Evolutionary conservation across 2,797 vertebrate genomes (phyloP), one percentile per base, ranked within the genome.

Genomic region (Gadopsis marmoratus): DNA sequence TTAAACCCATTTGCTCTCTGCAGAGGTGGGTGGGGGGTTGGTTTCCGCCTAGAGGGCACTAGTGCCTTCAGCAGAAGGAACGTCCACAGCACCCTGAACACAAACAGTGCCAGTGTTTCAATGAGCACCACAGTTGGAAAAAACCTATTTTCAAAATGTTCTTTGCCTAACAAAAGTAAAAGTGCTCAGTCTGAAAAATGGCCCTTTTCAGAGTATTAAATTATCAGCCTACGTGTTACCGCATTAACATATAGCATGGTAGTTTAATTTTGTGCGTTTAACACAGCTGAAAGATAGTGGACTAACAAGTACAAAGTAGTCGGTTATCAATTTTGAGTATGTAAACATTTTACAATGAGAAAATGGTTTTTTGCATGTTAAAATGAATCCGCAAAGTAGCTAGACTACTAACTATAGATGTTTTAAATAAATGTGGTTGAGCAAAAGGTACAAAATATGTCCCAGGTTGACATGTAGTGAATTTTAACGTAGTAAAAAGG

Each of bases 31-130:
- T 85, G 72, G 53, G 60, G 81, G 82, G 66, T 78, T 50, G 47
- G 63, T 88, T 91, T 92, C 65, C 82, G 86, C 91, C 93, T 94
- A 92, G 91, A 92, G 93, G 94, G 88, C 93, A 92, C 82, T 88
- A 81, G 83, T 82, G 80, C 80, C 75, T 87, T 88, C 64, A 82
- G 72, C 86, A 61, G 86, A 67, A 74, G 43, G 71, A 82, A 63
- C 73, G 16, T 68, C 64, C 81, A 69, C 60, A 10, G 83, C 83
- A 82, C 84, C 78, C 48, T 71, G 39, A 76, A 61, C 69, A 43
- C 78, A 37, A 26, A 50, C 70, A 74, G 70, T 19, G 47, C 3
- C 39, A 9, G 19, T 50, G 71, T 66, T 66, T 43, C 55, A 60
- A 37, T 53, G 48, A 61, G 14, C 43, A 39, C 21, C 5, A 21